These are phyloP conservation scores for Stegophylla sp. DNA, from an alignment of 2,888 invertebrate species.

Conservation along the genomic window DNA sequence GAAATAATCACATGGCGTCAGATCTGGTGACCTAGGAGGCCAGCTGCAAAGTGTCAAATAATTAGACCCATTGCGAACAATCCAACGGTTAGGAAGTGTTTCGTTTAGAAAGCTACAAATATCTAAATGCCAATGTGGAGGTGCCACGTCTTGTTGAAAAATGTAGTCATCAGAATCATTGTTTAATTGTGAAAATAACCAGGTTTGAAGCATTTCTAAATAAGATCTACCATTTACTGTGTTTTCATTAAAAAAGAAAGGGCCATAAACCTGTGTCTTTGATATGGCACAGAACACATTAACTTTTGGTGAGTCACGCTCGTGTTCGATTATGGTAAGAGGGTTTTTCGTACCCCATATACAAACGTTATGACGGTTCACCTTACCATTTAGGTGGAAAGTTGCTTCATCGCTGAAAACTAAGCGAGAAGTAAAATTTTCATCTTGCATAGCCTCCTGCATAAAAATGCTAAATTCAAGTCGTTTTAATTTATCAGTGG, in stretches of 20 bases:
- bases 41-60: background rate
- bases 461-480: too few species aligned
- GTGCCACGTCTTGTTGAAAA: slow-evolving; percentile 10
- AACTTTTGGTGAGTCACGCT: background rate
- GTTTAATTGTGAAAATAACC: background rate
- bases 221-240: background rate
- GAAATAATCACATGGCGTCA: too few species aligned
- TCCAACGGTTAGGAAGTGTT: background rate
- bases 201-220: background rate
- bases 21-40: background rate
- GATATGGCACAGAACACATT: slow-evolving; percentile 7
- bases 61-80: background rate
- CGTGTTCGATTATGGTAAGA: too few species aligned
- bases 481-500: too few species aligned
- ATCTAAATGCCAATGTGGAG: too few species aligned
- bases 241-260: background rate
- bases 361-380: too few species aligned
- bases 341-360: too few species aligned
- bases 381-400: too few species aligned
- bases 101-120: too few species aligned
- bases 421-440: too few species aligned
- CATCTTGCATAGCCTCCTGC: too few species aligned
- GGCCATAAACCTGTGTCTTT: background rate
- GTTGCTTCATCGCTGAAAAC: too few species aligned
- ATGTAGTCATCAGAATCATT: background rate